Conservation (phyloP, 2,797 vertebrate species). For the Molothrus aeneus region DNA sequence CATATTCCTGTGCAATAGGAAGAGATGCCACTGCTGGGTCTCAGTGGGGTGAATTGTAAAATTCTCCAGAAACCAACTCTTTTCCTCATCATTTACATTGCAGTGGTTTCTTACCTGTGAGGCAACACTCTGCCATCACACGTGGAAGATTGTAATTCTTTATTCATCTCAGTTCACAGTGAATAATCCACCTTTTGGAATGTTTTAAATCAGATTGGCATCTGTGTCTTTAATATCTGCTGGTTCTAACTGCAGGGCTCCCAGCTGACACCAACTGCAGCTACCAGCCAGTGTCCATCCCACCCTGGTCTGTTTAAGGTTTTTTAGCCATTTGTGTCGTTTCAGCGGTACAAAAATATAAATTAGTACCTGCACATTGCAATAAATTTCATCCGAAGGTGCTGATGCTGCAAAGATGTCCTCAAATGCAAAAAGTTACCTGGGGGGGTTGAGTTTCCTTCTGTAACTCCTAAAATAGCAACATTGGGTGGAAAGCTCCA, state of each 20-base stretch:
- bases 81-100: neutral
- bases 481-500: neutral
- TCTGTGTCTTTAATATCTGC: neutral
- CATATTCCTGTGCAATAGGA: neutral
- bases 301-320: neutral
- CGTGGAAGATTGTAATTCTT: neutral
- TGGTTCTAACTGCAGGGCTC: neutral
- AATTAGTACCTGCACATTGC: neutral
- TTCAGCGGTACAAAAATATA: neutral
- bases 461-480: neutral
- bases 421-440: neutral
- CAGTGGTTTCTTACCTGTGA: neutral
- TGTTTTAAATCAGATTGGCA: neutral
- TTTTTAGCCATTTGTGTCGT: neutral
- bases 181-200: neutral
- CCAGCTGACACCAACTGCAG: neutral
- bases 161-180: constrained; percentile 15
- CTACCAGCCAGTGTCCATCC: neutral
- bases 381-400: neutral
- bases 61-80: neutral
- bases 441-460: neutral
- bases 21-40: neutral
- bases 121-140: neutral
- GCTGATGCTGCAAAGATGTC: neutral
- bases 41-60: neutral